Base-by-base conservation (phyloP, 2,797 vertebrate species). In the Sciurus carolinensis region DNA sequence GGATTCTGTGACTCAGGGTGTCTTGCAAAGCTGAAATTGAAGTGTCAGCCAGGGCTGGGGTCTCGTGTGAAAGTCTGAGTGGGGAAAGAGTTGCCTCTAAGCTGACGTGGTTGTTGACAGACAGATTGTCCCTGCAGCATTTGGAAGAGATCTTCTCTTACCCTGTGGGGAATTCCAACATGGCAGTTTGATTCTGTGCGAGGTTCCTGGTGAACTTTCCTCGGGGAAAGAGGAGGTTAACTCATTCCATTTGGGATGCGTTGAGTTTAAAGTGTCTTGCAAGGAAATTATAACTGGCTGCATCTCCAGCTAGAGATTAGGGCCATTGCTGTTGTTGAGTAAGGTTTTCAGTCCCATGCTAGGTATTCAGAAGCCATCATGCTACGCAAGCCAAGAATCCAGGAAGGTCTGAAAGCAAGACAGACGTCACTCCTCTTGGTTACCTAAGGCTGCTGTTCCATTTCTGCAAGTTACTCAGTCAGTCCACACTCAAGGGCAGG, bases 111-210 rank as follows among this genome's bases (percentile, higher is more conserved):
- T 1, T n/a, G 1, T 10, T 33, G 42, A 14, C 15, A 86, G 5
- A 11, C n/a, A 57, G 10, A 9, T 9, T 20, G 42, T 17, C 73
- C 80, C 50, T 18, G 7, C n/a, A 15, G 5, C 30, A 18, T 3
- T 50, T 33, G 11, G 22, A 1, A 4, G 59, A 73, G 13, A 39
- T 1, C 33, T 52, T 14, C 26, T 15, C 14, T 26, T 28, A 9
- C 15, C 73, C 4, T 0, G 0, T 2, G 10, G 12, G 0, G 10
- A 36, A 3, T 7, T 11, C 11, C 33, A 24, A 2, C 28, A 5
- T 4, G n/a, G 11, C 1, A 7, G 4, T 1, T 18, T 36, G 4
- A 28, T 26, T 42, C 15, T 12, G 0, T 4, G 7, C 17, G 15
- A 15, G 52, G 52, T 52, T 17, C 52, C 52, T 15, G 14, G 52